Base-by-base conservation (phyloP, 2,797 vertebrate species). In the Mormyrops attenuatus region DNA sequence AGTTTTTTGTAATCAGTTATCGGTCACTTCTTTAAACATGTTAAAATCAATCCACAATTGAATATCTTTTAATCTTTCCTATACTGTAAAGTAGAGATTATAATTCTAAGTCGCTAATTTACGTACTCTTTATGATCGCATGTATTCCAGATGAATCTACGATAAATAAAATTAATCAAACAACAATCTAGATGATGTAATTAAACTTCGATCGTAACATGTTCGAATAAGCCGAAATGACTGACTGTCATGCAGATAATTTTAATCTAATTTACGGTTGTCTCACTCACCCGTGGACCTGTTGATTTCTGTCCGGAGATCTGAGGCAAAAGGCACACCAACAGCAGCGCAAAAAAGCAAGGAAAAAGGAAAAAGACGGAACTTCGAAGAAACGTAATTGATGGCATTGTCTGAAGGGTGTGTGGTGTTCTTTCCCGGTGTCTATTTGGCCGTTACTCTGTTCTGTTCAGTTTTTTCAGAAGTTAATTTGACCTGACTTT, bases 281-380 rank as follows among this genome's bases (percentile, higher is more conserved):
- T 88, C 22, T 90, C 55, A 95, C 96, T 96, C 92, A 97, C 96
- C 96, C 95, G 93, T 0, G 95, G 94, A 55, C 93, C 93, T 2
- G 93, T 92, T 34, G 93, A 89, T 91, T 95, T 97, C 94, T 97
- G 96, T n/a, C 94, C 93, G 90, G 92, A 93, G 87, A 91, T 94
- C 88, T 91, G 93, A 1, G 94, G 93, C 93, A 94, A 93, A 92
- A 94, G 92, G 80, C 91, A 92, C 88, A 94, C 89, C 20, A 95
- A 30, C 90, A 95, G 85, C 11, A 94, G 92, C 86, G 93, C 92
- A 89, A 93, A 85, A 73, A 92, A 90, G 93, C 92, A 94, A 80
- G 92, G 91, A 15, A 94, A 90, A 89, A 92, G 91, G 66, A 93
- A 90, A 49, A 94, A 34, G 6, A 93, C 90, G 15, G 93, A 60